Conservation (phyloP, 2,888 invertebrate species). For the Patella ulyssiponensis region DNA sequence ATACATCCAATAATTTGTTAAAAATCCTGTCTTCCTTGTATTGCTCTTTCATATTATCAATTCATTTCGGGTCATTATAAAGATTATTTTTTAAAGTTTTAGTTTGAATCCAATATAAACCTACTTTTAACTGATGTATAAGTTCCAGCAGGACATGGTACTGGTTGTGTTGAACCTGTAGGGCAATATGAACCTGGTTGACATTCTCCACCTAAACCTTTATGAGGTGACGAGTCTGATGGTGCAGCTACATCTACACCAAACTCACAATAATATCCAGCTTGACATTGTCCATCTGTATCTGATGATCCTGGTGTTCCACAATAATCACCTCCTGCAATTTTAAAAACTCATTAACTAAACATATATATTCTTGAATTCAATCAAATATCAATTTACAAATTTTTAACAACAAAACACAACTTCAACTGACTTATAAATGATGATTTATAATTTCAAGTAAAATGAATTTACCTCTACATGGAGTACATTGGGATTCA, state of each 20-base stretch:
- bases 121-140: slow-evolving; percentile 57
- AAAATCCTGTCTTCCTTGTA: no score
- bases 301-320: slow-evolving; percentile 57
- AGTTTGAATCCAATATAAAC: slow-evolving; percentile 5
- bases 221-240: slow-evolving; percentile 42
- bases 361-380: no score
- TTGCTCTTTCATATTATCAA: no score
- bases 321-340: slow-evolving; percentile 65
- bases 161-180: slow-evolving; percentile 51
- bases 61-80: no score
- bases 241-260: slow-evolving; percentile 62
- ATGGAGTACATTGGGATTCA: slow-evolving; percentile 62
- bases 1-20: no score
- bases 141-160: slow-evolving; percentile 61
- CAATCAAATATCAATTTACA: no score
- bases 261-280: slow-evolving; percentile 60
- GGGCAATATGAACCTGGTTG: slow-evolving; percentile 66
- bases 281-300: slow-evolving; percentile 57
- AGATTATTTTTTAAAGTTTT: no score
- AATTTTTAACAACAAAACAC: no score
- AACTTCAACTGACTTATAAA: no score
- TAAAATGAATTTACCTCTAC: slow-evolving; percentile 55
- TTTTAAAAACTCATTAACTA: no score
- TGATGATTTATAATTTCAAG: no score
- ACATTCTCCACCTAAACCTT: slow-evolving; percentile 62